A percentile compares a stretch with the other conserved stretches of the same genome.
Conservation (phyloP, 2,888 invertebrate genomes). For the Caenorhabditis doughertyi region DNA sequence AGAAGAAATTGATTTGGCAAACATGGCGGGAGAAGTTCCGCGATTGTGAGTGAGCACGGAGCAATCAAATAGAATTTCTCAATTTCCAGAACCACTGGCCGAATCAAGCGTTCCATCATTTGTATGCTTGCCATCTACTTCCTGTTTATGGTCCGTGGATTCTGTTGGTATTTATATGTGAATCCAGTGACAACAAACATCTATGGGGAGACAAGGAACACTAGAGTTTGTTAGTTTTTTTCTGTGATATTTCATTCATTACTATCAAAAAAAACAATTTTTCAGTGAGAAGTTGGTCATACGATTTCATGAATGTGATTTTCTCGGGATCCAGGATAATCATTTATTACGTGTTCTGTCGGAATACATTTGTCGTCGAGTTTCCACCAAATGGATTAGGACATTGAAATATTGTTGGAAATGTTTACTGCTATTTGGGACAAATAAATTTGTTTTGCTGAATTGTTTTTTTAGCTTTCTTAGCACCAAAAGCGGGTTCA, state of each 20-base stretch:
- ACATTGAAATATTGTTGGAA: neutral
- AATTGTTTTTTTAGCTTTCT: too few species aligned
- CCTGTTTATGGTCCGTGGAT: slow-evolving; percentile 26
- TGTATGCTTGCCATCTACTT: slow-evolving; percentile 47
- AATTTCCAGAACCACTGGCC: slow-evolving; percentile 23
- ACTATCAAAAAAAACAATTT: too few species aligned
- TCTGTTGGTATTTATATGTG: slow-evolving; percentile 27
- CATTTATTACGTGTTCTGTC: slow-evolving; percentile 47
- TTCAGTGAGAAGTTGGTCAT: slow-evolving; percentile 43
- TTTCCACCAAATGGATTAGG: slow-evolving; percentile 23
- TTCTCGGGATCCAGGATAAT: slow-evolving; percentile 35
- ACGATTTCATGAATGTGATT: slow-evolving; percentile 40
- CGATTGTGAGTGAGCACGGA: neutral
- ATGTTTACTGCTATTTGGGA: neutral
- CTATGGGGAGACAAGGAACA: neutral
- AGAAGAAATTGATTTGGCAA: slow-evolving; percentile 16
- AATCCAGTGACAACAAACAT: slow-evolving; percentile 23
- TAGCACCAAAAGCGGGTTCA: too few species aligned
- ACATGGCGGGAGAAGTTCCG: neutral
- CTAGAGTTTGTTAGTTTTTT: slow-evolving; percentile 27
- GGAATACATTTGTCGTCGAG: slow-evolving; percentile 14
- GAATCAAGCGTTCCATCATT: slow-evolving; percentile 31
- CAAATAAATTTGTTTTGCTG: neutral
- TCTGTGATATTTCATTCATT: too few species aligned
- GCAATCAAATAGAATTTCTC: neutral